phyloP scores from a whole-genome alignment of 1,140 invertebrate genomes.

The Drosophila yakuba region DNA sequence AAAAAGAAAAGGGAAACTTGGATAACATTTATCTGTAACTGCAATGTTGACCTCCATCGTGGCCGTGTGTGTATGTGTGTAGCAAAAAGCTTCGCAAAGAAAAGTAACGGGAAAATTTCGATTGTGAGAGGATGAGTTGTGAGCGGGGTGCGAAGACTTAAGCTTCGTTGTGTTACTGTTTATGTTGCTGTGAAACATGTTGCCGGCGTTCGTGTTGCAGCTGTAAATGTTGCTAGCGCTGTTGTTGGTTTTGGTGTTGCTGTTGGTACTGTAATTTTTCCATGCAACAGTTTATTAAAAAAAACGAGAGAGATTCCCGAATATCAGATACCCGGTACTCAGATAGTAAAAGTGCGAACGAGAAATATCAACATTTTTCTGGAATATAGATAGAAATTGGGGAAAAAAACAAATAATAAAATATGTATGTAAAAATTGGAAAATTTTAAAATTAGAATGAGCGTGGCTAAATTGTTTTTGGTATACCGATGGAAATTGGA shows the following conservation, averaged over 20 bases:
- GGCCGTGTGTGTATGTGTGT: slow-evolving; percentile 2
- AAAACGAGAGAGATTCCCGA: no score
- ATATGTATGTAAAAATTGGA: no score
- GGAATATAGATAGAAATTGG: no score
- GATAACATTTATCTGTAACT: background rate
- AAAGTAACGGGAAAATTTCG: slow-evolving; percentile 16
- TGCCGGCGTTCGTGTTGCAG: slow-evolving; percentile 6
- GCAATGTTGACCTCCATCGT: background rate
- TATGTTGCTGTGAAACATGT: slow-evolving; percentile 8
- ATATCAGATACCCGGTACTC: no score
- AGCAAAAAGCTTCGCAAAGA: slow-evolving; percentile 58
- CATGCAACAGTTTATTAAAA: no score
- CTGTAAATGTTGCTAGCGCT: background rate
- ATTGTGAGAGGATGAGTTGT: background rate
- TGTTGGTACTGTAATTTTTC: background rate
- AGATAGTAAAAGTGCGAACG: no score
- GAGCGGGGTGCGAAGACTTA: background rate
- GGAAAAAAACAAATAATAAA: no score
- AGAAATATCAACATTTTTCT: no score
- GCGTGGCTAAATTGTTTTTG: no score
- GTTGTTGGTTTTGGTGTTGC: background rate
- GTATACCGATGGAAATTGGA: no score
- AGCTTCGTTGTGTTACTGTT: slow-evolving; percentile 1
- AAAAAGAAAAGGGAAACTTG: background rate
- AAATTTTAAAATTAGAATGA: no score